Conservation (phyloP, 92 coral and sea anemone species). For the Phenganax marumi region DNA sequence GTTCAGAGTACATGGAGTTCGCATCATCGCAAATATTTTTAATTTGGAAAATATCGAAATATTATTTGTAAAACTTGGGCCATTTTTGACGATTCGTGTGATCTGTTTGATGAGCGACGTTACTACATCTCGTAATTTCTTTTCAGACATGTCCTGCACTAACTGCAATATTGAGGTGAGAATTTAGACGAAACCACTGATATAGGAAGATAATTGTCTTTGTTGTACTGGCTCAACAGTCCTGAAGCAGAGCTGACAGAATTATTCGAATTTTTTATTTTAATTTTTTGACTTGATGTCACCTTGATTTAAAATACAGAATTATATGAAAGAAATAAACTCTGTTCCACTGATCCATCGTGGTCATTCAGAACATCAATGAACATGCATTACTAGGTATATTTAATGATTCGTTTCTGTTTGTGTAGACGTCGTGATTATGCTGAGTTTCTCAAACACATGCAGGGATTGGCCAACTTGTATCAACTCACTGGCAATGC, state of each 20-base stretch:
- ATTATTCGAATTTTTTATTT: too few relatives aligned
- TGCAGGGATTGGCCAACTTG: constrained; percentile 83
- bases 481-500: constrained; percentile 86
- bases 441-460: constrained; percentile 81
- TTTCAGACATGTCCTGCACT: constrained; percentile 88
- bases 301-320: too few relatives aligned
- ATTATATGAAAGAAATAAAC: neutral
- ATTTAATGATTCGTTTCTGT: neutral
- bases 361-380: too few relatives aligned
- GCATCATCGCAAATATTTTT: too few relatives aligned
- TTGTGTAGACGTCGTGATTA: constrained; percentile 80
- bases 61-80: too few relatives aligned
- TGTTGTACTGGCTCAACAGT: too few relatives aligned
- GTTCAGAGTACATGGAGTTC: too few relatives aligned
- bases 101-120: neutral
- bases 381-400: too few relatives aligned
- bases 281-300: too few relatives aligned
- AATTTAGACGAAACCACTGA: neutral
- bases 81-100: too few relatives aligned
- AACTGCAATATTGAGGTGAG: constrained; percentile 81
- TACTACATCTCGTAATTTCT: neutral
- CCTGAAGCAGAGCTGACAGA: too few relatives aligned
- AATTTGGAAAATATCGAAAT: too few relatives aligned
- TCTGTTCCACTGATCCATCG: neutral
- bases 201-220: neutral